These are phyloP conservation scores for Cyprinodon diabolis DNA, from an alignment of 2,797 vertebrate genomes.

Conservation along the genomic window DNA sequence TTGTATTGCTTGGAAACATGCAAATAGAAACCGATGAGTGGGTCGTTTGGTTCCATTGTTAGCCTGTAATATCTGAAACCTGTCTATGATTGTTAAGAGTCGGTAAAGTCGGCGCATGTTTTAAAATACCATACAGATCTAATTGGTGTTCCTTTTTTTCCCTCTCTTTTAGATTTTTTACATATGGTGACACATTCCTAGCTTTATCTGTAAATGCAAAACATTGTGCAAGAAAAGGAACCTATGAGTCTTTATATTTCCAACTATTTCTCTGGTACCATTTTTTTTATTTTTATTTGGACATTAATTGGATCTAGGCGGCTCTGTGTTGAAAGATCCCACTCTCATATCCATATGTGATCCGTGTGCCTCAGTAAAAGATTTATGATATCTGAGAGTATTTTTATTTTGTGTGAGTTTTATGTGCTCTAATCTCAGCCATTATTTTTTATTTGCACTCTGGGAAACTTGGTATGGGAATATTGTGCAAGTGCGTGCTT, in stretches of 20 bases:
- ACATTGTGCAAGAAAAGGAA: not conserved
- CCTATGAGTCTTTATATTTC: not conserved
- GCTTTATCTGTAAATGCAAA: not conserved
- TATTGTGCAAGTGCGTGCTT: constrained; percentile 16
- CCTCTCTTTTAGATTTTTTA: not conserved
- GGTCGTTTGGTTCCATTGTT: too few relatives aligned
- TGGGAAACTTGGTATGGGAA: constrained; percentile 19
- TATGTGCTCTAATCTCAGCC: not conserved
- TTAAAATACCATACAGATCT: not conserved
- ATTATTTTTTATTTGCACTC: constrained; percentile 28
- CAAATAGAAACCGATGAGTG: too few relatives aligned
- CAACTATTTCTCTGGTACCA: not conserved
- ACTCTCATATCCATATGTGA: constrained; percentile 29
- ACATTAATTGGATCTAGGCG: not conserved
- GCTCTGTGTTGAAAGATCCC: not conserved
- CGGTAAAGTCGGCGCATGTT: too few relatives aligned
- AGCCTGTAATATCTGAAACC: too few relatives aligned
- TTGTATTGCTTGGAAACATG: too few relatives aligned
- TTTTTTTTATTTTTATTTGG: not conserved
- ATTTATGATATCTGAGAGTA: constrained; percentile 33
- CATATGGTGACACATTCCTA: not conserved
- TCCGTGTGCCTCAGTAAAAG: constrained; percentile 23
- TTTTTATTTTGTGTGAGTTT: constrained; percentile 21
- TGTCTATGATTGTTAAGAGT: too few relatives aligned
- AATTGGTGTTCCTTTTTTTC: not conserved